These are phyloP conservation scores for Phalacrocorax brasilianus DNA, from an alignment of 2,113 vertebrate species.

Conservation along the genomic window DNA sequence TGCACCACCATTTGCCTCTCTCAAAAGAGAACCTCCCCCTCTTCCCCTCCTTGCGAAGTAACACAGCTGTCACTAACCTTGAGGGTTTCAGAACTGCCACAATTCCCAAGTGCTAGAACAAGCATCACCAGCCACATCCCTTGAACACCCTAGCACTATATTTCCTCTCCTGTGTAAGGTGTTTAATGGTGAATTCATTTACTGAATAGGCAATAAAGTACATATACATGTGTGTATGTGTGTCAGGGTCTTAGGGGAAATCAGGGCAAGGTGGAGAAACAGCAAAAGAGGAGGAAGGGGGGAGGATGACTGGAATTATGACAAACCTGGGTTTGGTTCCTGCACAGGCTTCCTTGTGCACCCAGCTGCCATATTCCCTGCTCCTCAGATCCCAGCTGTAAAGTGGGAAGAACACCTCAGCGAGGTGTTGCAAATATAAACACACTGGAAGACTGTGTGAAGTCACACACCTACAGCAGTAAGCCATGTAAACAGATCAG, in stretches of 20 bases:
- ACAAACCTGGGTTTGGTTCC: neutral
- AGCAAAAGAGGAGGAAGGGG: neutral
- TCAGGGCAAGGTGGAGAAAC: neutral
- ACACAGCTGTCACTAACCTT: neutral
- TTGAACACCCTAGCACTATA: neutral
- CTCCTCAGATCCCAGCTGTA: neutral
- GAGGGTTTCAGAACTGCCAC: neutral
- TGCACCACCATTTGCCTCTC: neutral
- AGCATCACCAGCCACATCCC: neutral
- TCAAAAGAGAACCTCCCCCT: neutral
- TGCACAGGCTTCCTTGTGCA: neutral
- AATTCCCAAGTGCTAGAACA: neutral
- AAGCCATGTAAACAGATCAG: neutral
- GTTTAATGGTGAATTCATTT: neutral
- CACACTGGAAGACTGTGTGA: neutral
- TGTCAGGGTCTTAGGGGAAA: neutral
- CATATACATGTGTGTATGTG: fast-evolving
- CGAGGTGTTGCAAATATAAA: neutral
- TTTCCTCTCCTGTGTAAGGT: neutral
- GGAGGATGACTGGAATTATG: neutral
- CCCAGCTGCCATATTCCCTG: neutral
- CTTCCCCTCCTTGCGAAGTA: neutral
- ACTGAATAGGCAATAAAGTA: neutral
- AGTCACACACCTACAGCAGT: neutral
- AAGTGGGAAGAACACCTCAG: neutral